Evolutionary conservation across 2,797 vertebrate species (phyloP), one percentile per base, ranked within the genome.

Genomic region (Myotis planiceps): DNA sequence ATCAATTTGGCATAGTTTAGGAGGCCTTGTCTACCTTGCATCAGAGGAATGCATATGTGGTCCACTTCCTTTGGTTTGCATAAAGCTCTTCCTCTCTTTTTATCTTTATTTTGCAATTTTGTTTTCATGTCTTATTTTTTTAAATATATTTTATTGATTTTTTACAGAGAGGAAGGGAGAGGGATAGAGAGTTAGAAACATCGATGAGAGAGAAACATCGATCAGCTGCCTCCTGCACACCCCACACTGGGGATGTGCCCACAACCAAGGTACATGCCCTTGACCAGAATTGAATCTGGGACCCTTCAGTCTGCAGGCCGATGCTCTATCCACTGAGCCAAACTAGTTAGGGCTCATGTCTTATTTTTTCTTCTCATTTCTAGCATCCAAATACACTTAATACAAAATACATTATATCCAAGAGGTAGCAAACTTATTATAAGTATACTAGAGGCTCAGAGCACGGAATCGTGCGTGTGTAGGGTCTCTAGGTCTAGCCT

Each of bases 11-110:
- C 42, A 21, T 27, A 65, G 15, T 9, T 82, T 58, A 23, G 9
- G 75, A 58, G 75, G 37, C 12, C 14, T 27, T 39, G 32, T 66
- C 45, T 47, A 34, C n/a, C 1, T 29, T 55, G 6, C 1, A 2
- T 90, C 8, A 14, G 39, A 55, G 27, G 42, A 71, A 81, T 75
- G 13, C 32, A 63, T 71, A 23, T 12, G 2, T 78, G 21, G 8
- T 65, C 21, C 27, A 76, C 15, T 82, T 86, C 16, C 32, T 78
- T 66, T 79, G 32, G 16, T n/a, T 76, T 75, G 15, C n/a, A 18
- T 58, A n/a, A 76, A 92, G 49, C 4, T 90, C 27, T 71, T 76
- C 13, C 42, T 85, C 21, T 86, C 19, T 47, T 75, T 65, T 32
- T 74, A 6, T 45, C 10, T 16, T 85, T 65, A 49, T 72, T 82